phyloP scores from a whole-genome alignment of 2,888 invertebrate genomes.

The Rhyacophila evoluta region DNA sequence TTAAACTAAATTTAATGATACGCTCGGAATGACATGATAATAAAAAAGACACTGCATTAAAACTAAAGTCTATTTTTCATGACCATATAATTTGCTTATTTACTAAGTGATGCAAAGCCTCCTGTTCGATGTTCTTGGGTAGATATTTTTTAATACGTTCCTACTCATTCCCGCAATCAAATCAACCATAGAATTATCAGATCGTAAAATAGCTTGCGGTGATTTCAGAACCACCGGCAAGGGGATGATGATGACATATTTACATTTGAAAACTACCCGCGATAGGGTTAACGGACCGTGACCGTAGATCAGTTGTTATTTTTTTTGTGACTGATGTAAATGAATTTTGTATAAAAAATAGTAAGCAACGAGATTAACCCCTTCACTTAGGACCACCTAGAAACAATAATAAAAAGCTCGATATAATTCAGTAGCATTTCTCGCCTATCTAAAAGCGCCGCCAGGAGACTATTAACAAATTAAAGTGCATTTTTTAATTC shows the following conservation, averaged over 20 bases:
- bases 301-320: slow-evolving; percentile 45
- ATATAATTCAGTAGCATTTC: slow-evolving; percentile 51
- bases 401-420: slow-evolving; percentile 52
- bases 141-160: not conserved
- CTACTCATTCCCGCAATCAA: slow-evolving; percentile 28
- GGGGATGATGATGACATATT: slow-evolving; percentile 51
- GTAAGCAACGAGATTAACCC: not conserved
- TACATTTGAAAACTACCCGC: slow-evolving; percentile 46
- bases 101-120: not conserved
- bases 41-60: not conserved
- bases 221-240: not conserved
- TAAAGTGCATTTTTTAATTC: slow-evolving; percentile 25
- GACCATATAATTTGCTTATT: not conserved
- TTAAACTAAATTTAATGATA: not conserved
- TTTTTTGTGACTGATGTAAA: slow-evolving; percentile 31
- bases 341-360: slow-evolving; percentile 30
- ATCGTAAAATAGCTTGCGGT: slow-evolving; percentile 23
- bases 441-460: slow-evolving; percentile 50
- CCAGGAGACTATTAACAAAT: slow-evolving; percentile 25
- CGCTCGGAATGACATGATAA: slow-evolving; percentile 17
- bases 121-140: not conserved
- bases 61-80: not conserved
- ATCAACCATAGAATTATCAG: slow-evolving; percentile 39
- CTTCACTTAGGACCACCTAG: slow-evolving; percentile 45
- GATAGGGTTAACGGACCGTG: slow-evolving; percentile 44